A percentile compares a stretch with the other conserved stretches of the same genome.
Conservation (phyloP, 2,113 vertebrate genomes). For the Verasper variegatus region DNA sequence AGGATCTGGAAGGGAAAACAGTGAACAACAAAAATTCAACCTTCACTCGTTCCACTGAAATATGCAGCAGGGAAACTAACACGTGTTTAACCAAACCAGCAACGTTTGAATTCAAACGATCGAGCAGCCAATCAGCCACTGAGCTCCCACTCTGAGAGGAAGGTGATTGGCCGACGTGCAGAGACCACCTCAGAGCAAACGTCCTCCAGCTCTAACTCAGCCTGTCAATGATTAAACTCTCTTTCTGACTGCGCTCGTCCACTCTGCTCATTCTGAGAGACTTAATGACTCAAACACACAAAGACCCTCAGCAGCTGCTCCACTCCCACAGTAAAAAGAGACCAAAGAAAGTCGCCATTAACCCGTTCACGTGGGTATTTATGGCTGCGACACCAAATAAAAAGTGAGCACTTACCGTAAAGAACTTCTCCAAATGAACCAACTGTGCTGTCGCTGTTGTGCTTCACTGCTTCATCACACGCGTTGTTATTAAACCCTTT, state of each 20-base stretch:
- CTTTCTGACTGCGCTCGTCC: not conserved
- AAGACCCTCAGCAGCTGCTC: slow-evolving; percentile 27
- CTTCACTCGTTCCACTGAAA: not conserved
- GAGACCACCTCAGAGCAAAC: slow-evolving; percentile 14
- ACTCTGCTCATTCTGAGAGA: slow-evolving; percentile 19
- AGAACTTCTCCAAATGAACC: not conserved
- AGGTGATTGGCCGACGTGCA: slow-evolving; percentile 50
- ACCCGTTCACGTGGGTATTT: slow-evolving; percentile 24
- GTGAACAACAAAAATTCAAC: not conserved
- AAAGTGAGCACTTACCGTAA: not conserved
- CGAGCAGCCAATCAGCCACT: slow-evolving; percentile 20
- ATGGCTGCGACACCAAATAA: slow-evolving; percentile 3
- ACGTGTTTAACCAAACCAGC: too few species aligned
- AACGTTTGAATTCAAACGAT: slow-evolving; percentile 39
- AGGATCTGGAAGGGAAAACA: too few species aligned
- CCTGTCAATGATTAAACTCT: slow-evolving; percentile 37
- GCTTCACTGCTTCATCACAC: not conserved
- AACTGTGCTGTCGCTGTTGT: not conserved
- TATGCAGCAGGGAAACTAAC: not conserved
- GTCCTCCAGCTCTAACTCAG: slow-evolving; percentile 10
- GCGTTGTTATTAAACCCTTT: not conserved
- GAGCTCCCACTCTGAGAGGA: not conserved
- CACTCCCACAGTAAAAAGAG: not conserved
- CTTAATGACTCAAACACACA: slow-evolving; percentile 41
- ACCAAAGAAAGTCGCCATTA: slow-evolving; percentile 3